Base-by-base conservation (phyloP, 2,797 vertebrate genomes). In the Limnodromus scolopaceus region DNA sequence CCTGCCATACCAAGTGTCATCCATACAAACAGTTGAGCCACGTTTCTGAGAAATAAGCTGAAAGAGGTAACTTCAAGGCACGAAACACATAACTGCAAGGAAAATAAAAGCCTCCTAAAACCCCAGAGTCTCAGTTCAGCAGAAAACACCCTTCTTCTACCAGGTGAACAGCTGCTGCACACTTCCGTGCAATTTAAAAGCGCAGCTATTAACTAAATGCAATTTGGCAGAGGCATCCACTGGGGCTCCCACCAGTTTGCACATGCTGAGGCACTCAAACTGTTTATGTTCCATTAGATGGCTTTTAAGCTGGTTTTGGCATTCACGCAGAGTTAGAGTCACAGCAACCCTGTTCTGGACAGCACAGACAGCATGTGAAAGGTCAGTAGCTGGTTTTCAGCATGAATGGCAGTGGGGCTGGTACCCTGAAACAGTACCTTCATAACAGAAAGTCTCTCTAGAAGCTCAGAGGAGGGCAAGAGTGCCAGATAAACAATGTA, bases 161-260 rank as follows among this genome's bases (percentile, higher is more conserved):
- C 46, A 87, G 70, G 70, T 61, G 69, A 95, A 46, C 64, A 93
- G 65, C 94, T 95, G 71, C 70, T 72, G 45, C 36, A 82, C 27
- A 20, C 46, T 81, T 83, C 39, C 43, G 61, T 13, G 4, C 39
- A 49, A 57, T 53, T 94, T 66, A 72, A 95, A 96, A 80, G 28
- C 64, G 83, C 10, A 36, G 54, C 49, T 83, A 81, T 76, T 91
- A 83, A 83, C 39, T 80, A 90, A 88, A 92, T 34, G 36, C 17
- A 72, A 76, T 84, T 91, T 91, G 65, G 61, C 57, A 93, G 65
- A 74, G 19, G 32, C 36, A 81, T 34, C 16, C 32, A 54, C 48
- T 32, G 53, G 70, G 64, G 38, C 23, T 92, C 43, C 87, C 64
- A 79, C 61, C 24, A 76, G 43, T 49, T 41, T 34, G 36, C 55